A percentile compares a stretch with the other conserved stretches of the same genome.
Conservation (phyloP, 2,888 invertebrate species). For the Ariolimax columbianus region DNA sequence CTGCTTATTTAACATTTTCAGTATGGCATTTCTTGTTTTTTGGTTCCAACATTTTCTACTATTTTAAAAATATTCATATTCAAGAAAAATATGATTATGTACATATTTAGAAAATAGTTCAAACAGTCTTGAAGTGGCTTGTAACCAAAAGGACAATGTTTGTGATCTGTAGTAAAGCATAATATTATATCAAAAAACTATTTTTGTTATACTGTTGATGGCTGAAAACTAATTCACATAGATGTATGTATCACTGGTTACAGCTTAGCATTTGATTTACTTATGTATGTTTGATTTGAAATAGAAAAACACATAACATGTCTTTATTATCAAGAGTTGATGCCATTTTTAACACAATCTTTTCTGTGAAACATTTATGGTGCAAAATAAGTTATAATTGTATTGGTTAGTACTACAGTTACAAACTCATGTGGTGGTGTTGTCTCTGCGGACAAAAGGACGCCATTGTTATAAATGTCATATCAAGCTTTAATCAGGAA, state of each 20-base stretch:
- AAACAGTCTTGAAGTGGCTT: too few relatives aligned
- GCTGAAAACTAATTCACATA: background rate
- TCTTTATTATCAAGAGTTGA: background rate
- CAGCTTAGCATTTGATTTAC: background rate
- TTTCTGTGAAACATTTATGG: background rate
- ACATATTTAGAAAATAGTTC: too few relatives aligned
- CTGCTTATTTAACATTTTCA: too few relatives aligned
- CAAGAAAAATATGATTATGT: too few relatives aligned
- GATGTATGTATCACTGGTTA: background rate
- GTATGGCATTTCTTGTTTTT: too few relatives aligned
- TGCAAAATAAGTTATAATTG: background rate
- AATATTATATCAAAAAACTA: background rate
- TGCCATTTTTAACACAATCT: background rate
- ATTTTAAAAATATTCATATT: too few relatives aligned
- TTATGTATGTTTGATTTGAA: background rate
- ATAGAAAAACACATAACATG: background rate
- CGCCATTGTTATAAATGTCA: background rate
- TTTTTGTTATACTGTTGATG: background rate
- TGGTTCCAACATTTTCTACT: too few relatives aligned
- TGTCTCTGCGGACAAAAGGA: background rate
- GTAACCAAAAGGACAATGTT: too few relatives aligned
- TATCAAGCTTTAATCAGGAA: background rate
- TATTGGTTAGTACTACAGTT: background rate
- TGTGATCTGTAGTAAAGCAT: background rate
- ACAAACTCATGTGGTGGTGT: background rate